Conservation (phyloP, 2,888 invertebrate genomes). For the Masnerella sp. region DNA sequence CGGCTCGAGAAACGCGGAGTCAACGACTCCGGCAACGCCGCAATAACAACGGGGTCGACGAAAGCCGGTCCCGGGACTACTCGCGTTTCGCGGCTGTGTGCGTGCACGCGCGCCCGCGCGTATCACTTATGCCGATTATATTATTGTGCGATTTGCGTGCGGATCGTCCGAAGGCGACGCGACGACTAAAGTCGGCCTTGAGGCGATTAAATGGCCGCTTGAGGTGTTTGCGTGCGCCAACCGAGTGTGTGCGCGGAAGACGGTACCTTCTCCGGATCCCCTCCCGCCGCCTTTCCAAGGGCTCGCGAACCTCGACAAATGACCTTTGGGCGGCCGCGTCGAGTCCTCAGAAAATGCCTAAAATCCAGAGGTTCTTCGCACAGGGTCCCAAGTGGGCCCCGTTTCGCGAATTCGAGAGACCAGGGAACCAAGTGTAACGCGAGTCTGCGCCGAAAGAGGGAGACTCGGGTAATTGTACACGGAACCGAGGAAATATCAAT, state of each 20-base stretch:
- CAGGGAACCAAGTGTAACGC: too few relatives aligned
- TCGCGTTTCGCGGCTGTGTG: conserved; percentile 48
- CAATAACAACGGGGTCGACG: conserved; percentile 69
- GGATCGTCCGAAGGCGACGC: conserved; percentile 58
- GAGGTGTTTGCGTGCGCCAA: conserved; percentile 62
- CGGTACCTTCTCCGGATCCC: conserved; percentile 49
- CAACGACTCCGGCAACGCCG: conserved; percentile 62
- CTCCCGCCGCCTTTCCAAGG: not conserved
- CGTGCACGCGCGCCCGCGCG: conserved; percentile 22
- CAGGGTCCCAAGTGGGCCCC: too few relatives aligned
- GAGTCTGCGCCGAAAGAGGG: conserved; percentile 57
- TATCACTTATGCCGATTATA: conserved; percentile 51
- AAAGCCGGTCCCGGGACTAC: conserved; percentile 61
- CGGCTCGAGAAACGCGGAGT: conserved; percentile 58
- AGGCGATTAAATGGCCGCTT: conserved; percentile 69
- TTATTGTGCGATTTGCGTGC: conserved; percentile 51
- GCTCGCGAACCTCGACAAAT: conserved; percentile 44
- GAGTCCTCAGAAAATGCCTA: too few relatives aligned
- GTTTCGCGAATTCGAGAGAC: too few relatives aligned
- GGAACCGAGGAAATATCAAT: too few relatives aligned
- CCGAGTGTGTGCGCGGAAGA: conserved; percentile 61
- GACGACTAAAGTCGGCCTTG: conserved; percentile 68
- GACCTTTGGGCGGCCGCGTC: conserved; percentile 66
- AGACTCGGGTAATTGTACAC: conserved; percentile 29
- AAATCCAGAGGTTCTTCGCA: too few relatives aligned